A percentile compares a stretch with the other conserved stretches of the same genome.
phyloP scores from a whole-genome alignment of 53 echinoderm and acorn worm genomes.

The Antedon mediterranea region DNA sequence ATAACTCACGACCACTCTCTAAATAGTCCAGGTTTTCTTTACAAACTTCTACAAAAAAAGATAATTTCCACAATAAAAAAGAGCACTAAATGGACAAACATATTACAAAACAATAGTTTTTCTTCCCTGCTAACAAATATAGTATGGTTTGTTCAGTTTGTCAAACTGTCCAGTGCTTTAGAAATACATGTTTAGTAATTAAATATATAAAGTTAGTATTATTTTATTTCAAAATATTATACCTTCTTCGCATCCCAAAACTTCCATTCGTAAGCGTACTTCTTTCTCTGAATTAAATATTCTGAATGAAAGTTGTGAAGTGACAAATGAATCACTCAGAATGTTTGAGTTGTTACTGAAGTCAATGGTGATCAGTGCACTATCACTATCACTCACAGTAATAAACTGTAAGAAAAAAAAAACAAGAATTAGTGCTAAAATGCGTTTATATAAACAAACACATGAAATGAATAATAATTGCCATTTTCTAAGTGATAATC shows the following conservation, averaged over 20 bases:
- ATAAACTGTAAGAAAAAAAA: not conserved
- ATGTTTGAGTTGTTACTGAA: not conserved
- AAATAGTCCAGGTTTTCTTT: not conserved
- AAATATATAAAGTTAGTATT: too few relatives aligned
- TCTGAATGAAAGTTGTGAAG: not conserved
- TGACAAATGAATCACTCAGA: not conserved
- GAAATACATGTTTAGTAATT: too few relatives aligned
- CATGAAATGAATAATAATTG: too few relatives aligned
- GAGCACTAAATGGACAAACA: too few relatives aligned
- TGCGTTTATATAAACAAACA: too few relatives aligned
- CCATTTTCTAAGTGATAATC: too few relatives aligned
- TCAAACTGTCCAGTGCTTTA: too few relatives aligned
- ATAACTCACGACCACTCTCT: not conserved
- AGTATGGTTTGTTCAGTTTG: too few relatives aligned
- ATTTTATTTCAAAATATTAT: not conserved
- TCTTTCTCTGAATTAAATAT: not conserved
- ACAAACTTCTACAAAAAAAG: not conserved
- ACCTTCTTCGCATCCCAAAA: not conserved
- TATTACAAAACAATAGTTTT: too few relatives aligned
- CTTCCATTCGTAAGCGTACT: not conserved
- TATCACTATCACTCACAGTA: not conserved
- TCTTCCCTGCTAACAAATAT: too few relatives aligned
- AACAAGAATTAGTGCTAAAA: too few relatives aligned
- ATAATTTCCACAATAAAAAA: too few relatives aligned
- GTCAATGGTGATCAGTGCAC: not conserved